Evolutionary conservation across 2,797 vertebrate species (phyloP), one percentile per base, ranked within the genome.

Genomic region (Amniataba percoides): DNA sequence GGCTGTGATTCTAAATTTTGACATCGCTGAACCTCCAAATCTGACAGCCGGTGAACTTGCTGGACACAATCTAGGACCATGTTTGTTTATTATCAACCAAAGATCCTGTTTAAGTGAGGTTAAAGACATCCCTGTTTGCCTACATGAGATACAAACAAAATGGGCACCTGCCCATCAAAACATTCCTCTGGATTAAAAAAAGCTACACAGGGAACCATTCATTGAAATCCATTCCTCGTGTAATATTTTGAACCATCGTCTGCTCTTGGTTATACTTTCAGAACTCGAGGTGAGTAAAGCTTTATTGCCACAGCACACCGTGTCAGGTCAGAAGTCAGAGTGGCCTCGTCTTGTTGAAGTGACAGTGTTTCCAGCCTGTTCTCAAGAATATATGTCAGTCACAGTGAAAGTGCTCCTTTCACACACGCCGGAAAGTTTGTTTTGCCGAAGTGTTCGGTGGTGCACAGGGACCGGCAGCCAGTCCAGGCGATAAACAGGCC

Each of bases 331-430:
- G 75, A 57, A 51, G 27, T n/a, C n/a, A n/a, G 19, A 63, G 60
- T 23, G 25, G 60, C 13, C 45, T 36, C 67, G 59, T 66, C 57
- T 43, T 45, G 78, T 72, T 62, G 70, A 71, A 43, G 74, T 70
- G 74, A 78, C 74, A 74, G 42, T 16, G 61, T 71, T 62, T 82
- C 57, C 43, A 43, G 61, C 19, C 65, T 77, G 74, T 73, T 15
- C 40, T 68, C 40, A 81, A 48, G 25, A 51, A 61, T 57, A 56
- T 49, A 58, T 62, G 43, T 74, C 62, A 58, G 69, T 85, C 75
- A 77, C 60, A 79, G 77, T 56, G 43, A 80, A 64, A 67, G 42
- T 73, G 63, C 74, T 73, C 27, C 49, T 25, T 57, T 72, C 65
- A 63, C 55, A 31, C 25, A 31, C 3, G 2, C 6, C 25, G 78